Evolutionary conservation across 1,140 invertebrate genomes (phyloP).

Genomic region (Zaprionus lachaisei): DNA sequence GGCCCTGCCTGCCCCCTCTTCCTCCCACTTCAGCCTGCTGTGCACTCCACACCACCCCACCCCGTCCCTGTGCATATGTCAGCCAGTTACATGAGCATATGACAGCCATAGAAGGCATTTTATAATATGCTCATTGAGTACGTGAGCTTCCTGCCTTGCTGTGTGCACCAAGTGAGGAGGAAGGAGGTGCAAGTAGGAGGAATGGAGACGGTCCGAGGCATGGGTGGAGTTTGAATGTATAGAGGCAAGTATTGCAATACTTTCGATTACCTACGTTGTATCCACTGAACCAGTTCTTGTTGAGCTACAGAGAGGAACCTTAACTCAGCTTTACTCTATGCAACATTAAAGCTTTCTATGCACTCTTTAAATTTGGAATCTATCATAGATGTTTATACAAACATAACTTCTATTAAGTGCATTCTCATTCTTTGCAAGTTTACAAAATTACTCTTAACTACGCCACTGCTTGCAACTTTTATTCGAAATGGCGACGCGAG

Average conservation of each 20-base stretch:
- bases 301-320: too few species aligned
- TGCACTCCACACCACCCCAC: neutral
- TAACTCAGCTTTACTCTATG: too few species aligned
- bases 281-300: too few species aligned
- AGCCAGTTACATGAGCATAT: conserved; percentile 76
- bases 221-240: neutral
- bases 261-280: too few species aligned
- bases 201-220: neutral
- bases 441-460: neutral
- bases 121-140: conserved; percentile 73
- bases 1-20: conserved; percentile 34
- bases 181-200: neutral
- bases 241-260: neutral
- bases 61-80: conserved; percentile 14
- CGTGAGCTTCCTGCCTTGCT: conserved; percentile 59
- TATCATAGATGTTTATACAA: too few species aligned
- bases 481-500: conserved; percentile 64
- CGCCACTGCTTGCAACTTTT: conserved; percentile 45
- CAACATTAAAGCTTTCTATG: too few species aligned
- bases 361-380: too few species aligned
- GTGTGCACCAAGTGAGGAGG: neutral
- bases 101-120: conserved; percentile 73
- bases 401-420: too few species aligned
- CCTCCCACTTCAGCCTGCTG: neutral
- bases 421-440: neutral